These are phyloP conservation scores for Uria aalge DNA, from an alignment of 2,113 vertebrate genomes.

Conservation along the genomic window DNA sequence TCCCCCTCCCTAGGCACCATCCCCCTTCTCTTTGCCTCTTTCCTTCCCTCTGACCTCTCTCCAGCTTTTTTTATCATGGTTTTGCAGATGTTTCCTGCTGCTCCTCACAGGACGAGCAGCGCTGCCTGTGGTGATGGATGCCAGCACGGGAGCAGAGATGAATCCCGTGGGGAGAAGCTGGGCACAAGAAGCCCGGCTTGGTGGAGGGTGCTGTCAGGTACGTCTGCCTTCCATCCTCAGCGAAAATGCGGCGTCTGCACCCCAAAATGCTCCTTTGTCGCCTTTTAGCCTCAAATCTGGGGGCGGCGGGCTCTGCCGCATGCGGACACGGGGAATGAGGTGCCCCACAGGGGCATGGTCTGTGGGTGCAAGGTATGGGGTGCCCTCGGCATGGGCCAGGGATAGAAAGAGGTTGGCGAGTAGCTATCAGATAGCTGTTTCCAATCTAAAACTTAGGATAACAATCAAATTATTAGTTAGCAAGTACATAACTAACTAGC, in stretches of 20 bases:
- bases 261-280: not conserved
- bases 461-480: not conserved
- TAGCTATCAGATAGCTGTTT: not conserved
- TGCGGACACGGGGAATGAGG: not conserved
- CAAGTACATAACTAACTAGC: not conserved
- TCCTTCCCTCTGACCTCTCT: not conserved
- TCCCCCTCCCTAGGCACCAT: not conserved
- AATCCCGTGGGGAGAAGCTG: not conserved
- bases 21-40: not conserved
- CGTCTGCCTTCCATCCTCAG: not conserved
- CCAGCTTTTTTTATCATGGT: not conserved
- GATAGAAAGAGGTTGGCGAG: not conserved
- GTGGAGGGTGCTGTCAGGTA: not conserved
- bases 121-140: fast-evolving
- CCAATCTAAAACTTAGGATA: not conserved
- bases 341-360: not conserved
- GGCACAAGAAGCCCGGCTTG: not conserved
- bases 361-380: not conserved
- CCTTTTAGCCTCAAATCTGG: not conserved
- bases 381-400: not conserved
- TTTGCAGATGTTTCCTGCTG: not conserved
- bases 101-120: fast-evolving
- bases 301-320: not conserved
- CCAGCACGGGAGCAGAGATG: fast-evolving
- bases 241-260: not conserved